Evolutionary conservation across 2,888 invertebrate genomes (phyloP).

Genomic region (Trichopoda pennipes): DNA sequence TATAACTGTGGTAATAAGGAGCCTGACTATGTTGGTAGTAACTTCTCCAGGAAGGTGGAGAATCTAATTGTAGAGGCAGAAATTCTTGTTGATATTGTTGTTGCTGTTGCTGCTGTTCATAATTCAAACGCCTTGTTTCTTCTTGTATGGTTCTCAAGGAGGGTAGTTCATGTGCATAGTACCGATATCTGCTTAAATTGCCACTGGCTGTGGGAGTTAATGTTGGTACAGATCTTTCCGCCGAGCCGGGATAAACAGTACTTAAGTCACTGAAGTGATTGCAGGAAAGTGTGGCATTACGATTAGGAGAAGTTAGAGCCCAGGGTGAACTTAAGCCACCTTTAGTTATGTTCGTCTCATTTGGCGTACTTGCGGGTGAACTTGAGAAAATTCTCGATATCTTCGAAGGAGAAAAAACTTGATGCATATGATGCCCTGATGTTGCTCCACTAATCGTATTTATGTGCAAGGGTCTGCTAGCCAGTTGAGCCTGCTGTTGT

Average conservation of each 20-base stretch:
- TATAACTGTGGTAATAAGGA: conserved; percentile 80
- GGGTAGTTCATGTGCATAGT: conserved; percentile 88
- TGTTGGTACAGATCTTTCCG: conserved; percentile 87
- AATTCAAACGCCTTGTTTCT: conserved; percentile 83
- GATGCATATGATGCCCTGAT: conserved; percentile 67
- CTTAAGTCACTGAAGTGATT: conserved; percentile 89
- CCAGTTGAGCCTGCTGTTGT: conserved; percentile 71
- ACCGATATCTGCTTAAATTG: conserved; percentile 79
- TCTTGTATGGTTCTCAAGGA: conserved; percentile 87
- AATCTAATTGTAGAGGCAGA: conserved; percentile 85
- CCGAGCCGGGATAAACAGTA: conserved; percentile 91
- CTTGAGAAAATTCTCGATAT: conserved; percentile 84
- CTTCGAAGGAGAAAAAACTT: conserved; percentile 77
- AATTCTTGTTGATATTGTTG: conserved; percentile 76
- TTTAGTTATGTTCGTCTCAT: conserved; percentile 55
- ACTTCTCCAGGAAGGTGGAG: conserved; percentile 83
- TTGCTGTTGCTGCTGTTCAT: conserved; percentile 72
- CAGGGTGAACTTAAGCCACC: conserved; percentile 83
- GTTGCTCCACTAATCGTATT: conserved; percentile 78
- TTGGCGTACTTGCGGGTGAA: conserved; percentile 84
- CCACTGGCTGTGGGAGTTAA: conserved; percentile 86
- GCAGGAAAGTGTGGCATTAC: conserved; percentile 80
- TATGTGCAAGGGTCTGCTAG: conserved; percentile 80
- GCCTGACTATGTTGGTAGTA: conserved; percentile 80
- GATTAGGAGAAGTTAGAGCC: conserved; percentile 83